Evolutionary conservation across 2,888 invertebrate species (phyloP), one percentile per base, ranked within the genome.

Genomic region (Apoda limacodes): DNA sequence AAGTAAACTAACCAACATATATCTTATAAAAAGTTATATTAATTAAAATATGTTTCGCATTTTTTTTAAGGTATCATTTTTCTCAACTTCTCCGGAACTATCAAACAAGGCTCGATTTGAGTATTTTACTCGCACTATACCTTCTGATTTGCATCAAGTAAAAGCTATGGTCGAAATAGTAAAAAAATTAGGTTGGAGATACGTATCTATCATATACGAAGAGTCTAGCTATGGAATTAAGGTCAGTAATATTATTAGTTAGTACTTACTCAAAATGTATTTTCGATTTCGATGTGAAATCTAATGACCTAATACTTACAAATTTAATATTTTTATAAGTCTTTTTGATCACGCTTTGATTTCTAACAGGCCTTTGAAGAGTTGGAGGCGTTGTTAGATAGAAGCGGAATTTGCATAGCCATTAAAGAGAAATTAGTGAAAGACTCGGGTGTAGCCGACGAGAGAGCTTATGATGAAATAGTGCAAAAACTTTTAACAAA

Each of bases 211-310:
- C 48, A 90, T 97, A 43, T 97, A 96, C 60, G 96, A 97, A 65
- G 96, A 97, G 66, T 95, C 95, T 35, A 95, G 93, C 75, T 97
- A 97, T 55, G 96, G 96, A 5, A 93, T 95, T 41, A 94, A 95
- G 88, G 95, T 92, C 7, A 7, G 17, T 17, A n/a, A n/a, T n/a
- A n/a, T n/a, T n/a, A n/a, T n/a, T n/a, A n/a, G n/a, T n/a, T n/a
- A n/a, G n/a, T n/a, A n/a, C n/a, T n/a, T n/a, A n/a, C n/a, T n/a
- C n/a, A n/a, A n/a, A n/a, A n/a, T n/a, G n/a, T n/a, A n/a, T n/a
- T n/a, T n/a, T n/a, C n/a, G n/a, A n/a, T n/a, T n/a, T n/a, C n/a
- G n/a, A n/a, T n/a, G n/a, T n/a, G n/a, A n/a, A n/a, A n/a, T n/a
- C n/a, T n/a, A n/a, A n/a, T n/a, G n/a, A n/a, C n/a, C n/a, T n/a